Percentiles rank a stretch among this genome's conserved stretches.
Conservation (phyloP, 2,888 invertebrate species). For the Leptinotarsa haldemani region DNA sequence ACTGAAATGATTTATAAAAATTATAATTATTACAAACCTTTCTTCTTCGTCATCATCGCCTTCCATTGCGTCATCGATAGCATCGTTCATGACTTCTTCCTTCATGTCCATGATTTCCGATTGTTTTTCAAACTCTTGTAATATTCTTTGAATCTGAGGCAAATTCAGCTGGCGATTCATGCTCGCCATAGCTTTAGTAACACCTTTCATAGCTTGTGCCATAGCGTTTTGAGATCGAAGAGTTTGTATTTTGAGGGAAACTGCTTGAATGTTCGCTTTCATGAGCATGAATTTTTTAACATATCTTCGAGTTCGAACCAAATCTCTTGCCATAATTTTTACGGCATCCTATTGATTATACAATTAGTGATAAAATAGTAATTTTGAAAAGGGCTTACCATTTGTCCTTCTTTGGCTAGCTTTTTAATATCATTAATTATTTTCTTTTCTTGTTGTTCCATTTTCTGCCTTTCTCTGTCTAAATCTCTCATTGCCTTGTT, state of each 20-base stretch:
- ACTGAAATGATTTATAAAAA: too few relatives aligned
- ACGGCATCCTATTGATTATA: conserved; percentile 87
- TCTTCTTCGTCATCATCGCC: conserved; percentile 98
- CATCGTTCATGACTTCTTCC: conserved; percentile 99
- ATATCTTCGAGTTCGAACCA: conserved; percentile 94
- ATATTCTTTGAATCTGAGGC: conserved; percentile 98
- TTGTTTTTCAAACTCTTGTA: conserved; percentile 98
- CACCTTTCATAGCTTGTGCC: conserved; percentile 99
- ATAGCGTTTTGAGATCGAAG: conserved; percentile 98
- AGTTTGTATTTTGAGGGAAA: conserved; percentile 97
- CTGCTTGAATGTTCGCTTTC: conserved; percentile 99
- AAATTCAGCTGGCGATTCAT: conserved; percentile 98
- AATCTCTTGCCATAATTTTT: conserved; percentile 99
- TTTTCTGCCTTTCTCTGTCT: conserved; percentile 89
- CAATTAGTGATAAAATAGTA: conserved; percentile 6
- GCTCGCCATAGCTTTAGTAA: conserved; percentile 96
- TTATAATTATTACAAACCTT: conserved; percentile 70
- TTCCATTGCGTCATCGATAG: conserved; percentile 99
- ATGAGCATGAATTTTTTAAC: conserved; percentile 99
- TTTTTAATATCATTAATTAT: conserved; percentile 98
- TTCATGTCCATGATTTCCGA: conserved; percentile 99
- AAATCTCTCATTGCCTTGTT: conserved; percentile 99
- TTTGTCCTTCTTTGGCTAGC: conserved; percentile 98
- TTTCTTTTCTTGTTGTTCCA: conserved; percentile 99
- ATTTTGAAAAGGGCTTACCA: conserved; percentile 72